phyloP scores from a whole-genome alignment of 1,140 invertebrate genomes.

The Anastrepha obliqua region DNA sequence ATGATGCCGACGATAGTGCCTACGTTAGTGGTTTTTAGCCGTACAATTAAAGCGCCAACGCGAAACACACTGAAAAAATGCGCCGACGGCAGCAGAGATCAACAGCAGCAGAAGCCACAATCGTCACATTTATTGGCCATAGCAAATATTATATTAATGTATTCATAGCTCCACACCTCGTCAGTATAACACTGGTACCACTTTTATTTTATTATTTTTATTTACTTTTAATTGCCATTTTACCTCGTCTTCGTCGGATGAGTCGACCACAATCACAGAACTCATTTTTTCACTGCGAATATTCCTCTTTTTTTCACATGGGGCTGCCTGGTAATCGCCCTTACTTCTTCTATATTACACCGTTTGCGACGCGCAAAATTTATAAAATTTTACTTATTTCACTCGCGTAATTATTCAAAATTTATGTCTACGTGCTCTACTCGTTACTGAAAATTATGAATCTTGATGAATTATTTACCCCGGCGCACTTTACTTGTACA shows the following conservation, averaged over 20 bases:
- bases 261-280: slow-evolving; percentile 58
- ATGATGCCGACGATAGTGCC: neutral
- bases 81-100: slow-evolving; percentile 5
- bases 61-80: slow-evolving; percentile 34
- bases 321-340: neutral
- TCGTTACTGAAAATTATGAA: slow-evolving; percentile 33
- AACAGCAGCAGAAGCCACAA: neutral
- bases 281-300: slow-evolving; percentile 56
- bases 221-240: slow-evolving; percentile 53
- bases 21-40: neutral
- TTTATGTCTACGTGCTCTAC: slow-evolving; percentile 20
- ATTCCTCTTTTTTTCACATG: slow-evolving; percentile 50
- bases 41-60: slow-evolving; percentile 42
- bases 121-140: slow-evolving; percentile 42
- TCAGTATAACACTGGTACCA: slow-evolving; percentile 12
- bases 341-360: slow-evolving; percentile 34
- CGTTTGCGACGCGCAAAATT: slow-evolving; percentile 24
- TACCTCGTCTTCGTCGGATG: slow-evolving; percentile 59
- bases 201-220: slow-evolving; percentile 53
- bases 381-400: slow-evolving; percentile 13
- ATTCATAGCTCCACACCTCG: slow-evolving; percentile 27
- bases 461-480: slow-evolving; percentile 4
- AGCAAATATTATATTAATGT: slow-evolving; percentile 50
- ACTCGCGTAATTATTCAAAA: slow-evolving; percentile 29
- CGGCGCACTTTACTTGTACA: slow-evolving; percentile 46